Conservation (phyloP, 2,113 vertebrate species). For the Connochaetes taurinus region DNA sequence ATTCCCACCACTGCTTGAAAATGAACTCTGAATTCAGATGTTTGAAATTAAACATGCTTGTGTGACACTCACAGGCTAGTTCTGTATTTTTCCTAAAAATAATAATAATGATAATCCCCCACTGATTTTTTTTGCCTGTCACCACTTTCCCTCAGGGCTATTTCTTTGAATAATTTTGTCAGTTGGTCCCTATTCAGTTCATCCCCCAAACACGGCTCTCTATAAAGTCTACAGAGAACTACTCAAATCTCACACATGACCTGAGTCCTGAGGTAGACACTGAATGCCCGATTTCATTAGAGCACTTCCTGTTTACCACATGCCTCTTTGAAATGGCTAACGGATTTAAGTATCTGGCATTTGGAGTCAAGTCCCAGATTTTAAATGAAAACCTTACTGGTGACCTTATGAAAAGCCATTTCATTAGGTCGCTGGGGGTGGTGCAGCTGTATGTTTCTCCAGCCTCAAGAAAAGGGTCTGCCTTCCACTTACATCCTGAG, state of each 20-base stretch:
- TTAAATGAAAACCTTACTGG: constrained; percentile 48
- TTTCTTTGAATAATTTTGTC: constrained; percentile 50
- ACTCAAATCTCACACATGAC: constrained; percentile 26
- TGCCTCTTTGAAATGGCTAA: constrained; percentile 55
- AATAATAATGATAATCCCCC: not conserved
- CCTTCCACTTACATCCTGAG: not conserved
- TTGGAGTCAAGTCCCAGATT: constrained; percentile 53
- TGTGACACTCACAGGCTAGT: constrained; percentile 2
- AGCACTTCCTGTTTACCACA: constrained; percentile 57
- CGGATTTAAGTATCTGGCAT: constrained; percentile 44
- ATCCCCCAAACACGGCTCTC: not conserved
- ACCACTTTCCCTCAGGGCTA: constrained; percentile 29
- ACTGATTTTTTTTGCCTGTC: not conserved
- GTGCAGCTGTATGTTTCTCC: not conserved
- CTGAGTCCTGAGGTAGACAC: constrained; percentile 52
- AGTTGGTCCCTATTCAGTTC: constrained; percentile 46
- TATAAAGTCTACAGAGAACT: constrained; percentile 31
- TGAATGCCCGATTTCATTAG: constrained; percentile 37
- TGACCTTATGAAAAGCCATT: constrained; percentile 43
- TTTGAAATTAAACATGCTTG: constrained; percentile 54
- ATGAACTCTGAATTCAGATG: constrained; percentile 26
- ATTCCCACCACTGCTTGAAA: constrained; percentile 35
- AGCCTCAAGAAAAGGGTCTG: not conserved
- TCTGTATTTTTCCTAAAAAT: constrained; percentile 19
- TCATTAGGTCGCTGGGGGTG: not conserved